Evolutionary conservation across 2,888 invertebrate species (phyloP).

Genomic region (Zelleria hepariella): DNA sequence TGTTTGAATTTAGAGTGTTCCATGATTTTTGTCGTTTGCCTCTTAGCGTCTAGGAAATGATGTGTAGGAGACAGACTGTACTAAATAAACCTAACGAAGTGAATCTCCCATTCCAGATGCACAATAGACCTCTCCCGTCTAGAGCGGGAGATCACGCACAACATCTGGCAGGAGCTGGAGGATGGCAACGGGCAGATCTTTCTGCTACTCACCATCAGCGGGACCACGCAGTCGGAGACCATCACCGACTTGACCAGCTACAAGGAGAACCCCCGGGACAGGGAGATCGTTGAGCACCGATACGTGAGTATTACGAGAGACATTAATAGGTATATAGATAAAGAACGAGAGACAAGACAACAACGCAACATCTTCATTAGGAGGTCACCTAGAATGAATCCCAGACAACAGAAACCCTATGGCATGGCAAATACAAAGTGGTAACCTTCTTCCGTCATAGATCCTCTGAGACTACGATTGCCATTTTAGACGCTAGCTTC

Average conservation of each 20-base stretch:
- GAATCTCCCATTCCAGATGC: conserved; percentile 73
- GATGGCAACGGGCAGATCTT: conserved; percentile 91
- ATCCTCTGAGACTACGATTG: too few species aligned
- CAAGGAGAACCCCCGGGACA: conserved; percentile 83
- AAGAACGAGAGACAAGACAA: too few species aligned
- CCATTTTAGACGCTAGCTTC: too few species aligned
- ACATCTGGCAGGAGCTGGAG: conserved; percentile 90
- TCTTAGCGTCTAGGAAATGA: too few species aligned
- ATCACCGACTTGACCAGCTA: conserved; percentile 91
- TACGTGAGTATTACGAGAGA: conserved; percentile 72
- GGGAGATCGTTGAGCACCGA: conserved; percentile 73
- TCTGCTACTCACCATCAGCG: conserved; percentile 93
- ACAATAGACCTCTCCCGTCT: conserved; percentile 86
- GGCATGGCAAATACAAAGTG: too few species aligned
- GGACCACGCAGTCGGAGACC: conserved; percentile 93
- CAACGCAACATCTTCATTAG: too few species aligned
- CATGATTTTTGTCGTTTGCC: too few species aligned
- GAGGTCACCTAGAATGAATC: too few species aligned
- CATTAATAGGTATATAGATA: not conserved
- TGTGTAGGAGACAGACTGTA: not conserved
- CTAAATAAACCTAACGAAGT: not conserved
- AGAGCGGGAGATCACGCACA: conserved; percentile 92
- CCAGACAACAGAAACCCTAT: too few species aligned
- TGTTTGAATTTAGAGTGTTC: too few species aligned
- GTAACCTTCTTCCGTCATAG: too few species aligned